Percentiles rank a stretch among this genome's conserved stretches.
phyloP scores from a whole-genome alignment of 2,888 invertebrate species.

The Gortyna flavago region DNA sequence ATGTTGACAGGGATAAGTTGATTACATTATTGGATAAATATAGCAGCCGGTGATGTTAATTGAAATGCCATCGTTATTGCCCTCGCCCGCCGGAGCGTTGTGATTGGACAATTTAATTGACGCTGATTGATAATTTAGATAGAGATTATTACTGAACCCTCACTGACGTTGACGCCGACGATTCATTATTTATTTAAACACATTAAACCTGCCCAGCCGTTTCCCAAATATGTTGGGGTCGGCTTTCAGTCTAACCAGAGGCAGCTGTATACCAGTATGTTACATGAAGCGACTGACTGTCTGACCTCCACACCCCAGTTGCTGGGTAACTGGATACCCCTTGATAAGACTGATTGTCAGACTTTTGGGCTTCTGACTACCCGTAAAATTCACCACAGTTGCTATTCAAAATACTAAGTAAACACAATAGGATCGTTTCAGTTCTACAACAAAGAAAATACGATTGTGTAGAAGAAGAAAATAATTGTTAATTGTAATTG shows the following conservation, averaged over 20 bases:
- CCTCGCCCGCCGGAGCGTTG: constrained; percentile 70
- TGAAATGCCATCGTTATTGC: constrained; percentile 79
- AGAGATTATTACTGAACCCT: constrained; percentile 73
- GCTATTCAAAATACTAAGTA: constrained; percentile 22
- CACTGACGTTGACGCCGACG: constrained; percentile 53
- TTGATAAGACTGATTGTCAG: not conserved
- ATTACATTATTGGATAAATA: constrained; percentile 70
- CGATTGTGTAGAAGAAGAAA: constrained; percentile 30
- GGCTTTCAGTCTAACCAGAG: not conserved
- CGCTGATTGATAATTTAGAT: constrained; percentile 83
- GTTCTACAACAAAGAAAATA: constrained; percentile 41
- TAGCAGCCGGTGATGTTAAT: constrained; percentile 76
- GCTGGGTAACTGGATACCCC: not conserved
- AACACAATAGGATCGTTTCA: constrained; percentile 34
- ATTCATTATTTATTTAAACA: constrained; percentile 56
- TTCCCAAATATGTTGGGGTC: not conserved
- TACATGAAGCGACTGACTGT: not conserved
- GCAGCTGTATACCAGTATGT: not conserved
- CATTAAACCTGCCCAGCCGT: not conserved
- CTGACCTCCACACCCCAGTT: not conserved
- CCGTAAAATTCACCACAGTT: constrained; percentile 11
- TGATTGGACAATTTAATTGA: constrained; percentile 82
- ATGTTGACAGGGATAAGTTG: constrained; percentile 42
- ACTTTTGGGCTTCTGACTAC: not conserved
- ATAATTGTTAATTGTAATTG: constrained; percentile 55